Evolutionary conservation across 2,797 vertebrate genomes (phyloP), one percentile per base, ranked within the genome.

Genomic region (Manis javanica): DNA sequence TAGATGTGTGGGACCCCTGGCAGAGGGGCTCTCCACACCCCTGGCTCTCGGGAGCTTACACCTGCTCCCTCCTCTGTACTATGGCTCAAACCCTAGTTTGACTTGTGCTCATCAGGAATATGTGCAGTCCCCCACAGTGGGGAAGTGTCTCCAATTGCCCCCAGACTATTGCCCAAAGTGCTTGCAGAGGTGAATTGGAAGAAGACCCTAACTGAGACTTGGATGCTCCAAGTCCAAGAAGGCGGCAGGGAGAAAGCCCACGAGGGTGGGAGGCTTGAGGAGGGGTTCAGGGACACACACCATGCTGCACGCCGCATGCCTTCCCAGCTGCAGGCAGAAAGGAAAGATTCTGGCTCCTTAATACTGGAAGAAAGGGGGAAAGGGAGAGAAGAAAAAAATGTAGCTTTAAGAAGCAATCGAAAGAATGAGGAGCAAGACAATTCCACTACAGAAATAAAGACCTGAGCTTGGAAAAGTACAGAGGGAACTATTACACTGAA

Each of bases 11-110:
- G 59, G 79, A 78, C 53, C 72, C 82, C 69, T 19, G 69, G 84
- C 34, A 46, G 68, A 68, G 24, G 75, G 82, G 37, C 31, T 31
- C 57, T 57, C 53, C 24, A 29, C 31, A 31, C 77, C 53, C 66
- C 34, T 34, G 81, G 34, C 39, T 79, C 78, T 64, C 2, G 5
- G 69, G 57, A 53, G 14, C 68, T 83, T 7, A 3, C 6, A 42
- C 69, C 37, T 81, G 85, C 68, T 78, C 81, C 74, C 15, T 90
- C 49, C 53, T 57, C 72, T 6, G 18, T 34, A 71, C 94, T 97
- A 95, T 97, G 92, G 96, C 96, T 97, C 92, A 85, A 94, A 94
- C 96, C 87, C 92, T 96, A 91, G 91, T 96, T 87, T 95, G 72
- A 94, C 92, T 96, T 97, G 97, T 98, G 97, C 96, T 97, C 95